phyloP scores from a whole-genome alignment of 1,140 invertebrate species.

The Drosophila tani region DNA sequence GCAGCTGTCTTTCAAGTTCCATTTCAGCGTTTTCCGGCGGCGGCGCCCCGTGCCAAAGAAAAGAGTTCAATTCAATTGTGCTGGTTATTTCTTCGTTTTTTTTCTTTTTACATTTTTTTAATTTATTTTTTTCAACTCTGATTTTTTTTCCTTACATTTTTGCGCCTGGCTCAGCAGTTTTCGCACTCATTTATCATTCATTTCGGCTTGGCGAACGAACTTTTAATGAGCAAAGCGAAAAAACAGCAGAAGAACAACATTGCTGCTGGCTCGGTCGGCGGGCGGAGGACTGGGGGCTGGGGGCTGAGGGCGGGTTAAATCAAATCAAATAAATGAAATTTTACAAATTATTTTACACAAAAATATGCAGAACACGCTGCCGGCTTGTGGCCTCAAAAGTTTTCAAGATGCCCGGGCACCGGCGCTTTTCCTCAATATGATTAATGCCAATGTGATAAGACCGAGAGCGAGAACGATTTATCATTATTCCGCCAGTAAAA shows the following conservation, averaged over 20 bases:
- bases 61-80: slow-evolving; percentile 48
- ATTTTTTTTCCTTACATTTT: slow-evolving; percentile 7
- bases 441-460: slow-evolving; percentile 10
- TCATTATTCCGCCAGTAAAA: background rate
- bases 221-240: slow-evolving; percentile 65
- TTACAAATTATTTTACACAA: slow-evolving; percentile 53
- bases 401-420: background rate
- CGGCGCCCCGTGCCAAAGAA: slow-evolving; percentile 18
- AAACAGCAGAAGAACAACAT: slow-evolving; percentile 13
- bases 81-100: slow-evolving; percentile 7
- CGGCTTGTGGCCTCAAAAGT: slow-evolving; percentile 17
- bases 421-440: background rate
- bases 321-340: slow-evolving; percentile 63
- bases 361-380: slow-evolving; percentile 25
- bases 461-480: background rate
- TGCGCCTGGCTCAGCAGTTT: slow-evolving; percentile 7
- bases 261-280: background rate
- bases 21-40: slow-evolving; percentile 16
- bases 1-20: slow-evolving; percentile 55
- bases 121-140: slow-evolving; percentile 3
- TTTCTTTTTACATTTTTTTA: background rate
- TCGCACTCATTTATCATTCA: slow-evolving; percentile 12
- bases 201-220: slow-evolving; percentile 18
- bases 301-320: slow-evolving; percentile 23
- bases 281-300: background rate